Evolutionary conservation across 2,888 invertebrate species (phyloP), one percentile per base, ranked within the genome.

Genomic region (Hirtodrosophila alboralis): DNA sequence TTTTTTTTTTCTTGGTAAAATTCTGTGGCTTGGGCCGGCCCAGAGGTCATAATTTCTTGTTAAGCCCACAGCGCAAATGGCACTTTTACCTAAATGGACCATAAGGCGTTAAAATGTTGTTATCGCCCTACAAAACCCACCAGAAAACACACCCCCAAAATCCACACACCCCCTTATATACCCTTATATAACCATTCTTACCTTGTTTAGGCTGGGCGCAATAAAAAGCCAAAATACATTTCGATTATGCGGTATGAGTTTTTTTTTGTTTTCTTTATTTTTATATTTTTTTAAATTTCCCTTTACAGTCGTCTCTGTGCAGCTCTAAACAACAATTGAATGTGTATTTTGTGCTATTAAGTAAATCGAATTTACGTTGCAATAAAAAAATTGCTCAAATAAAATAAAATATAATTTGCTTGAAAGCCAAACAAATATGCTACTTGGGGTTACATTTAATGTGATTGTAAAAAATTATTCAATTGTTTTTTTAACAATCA

Each of bases 61-160:
- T 88, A 88, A 88, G 84, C 87, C 70, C 57, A 37, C 52, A 79
- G 80, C 77, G 78, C 87, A 88, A 88, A 88, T 88, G 88, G 74
- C 86, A 88, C 85, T 88, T 88, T 84, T 78, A 69, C 79, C 77
- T 84, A 87, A 87, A 87, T 88, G 87, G 85, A 76, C 88, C 76
- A 88, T 88, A 87, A 84, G 88, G 84, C 88, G 85, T 84, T 84
- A 78, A 81, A 84, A 81, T 81, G 85, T 63, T 81, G 83, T 84
- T 84, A 81, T 81, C 71, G 74, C 63, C 57, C 58, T 43, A 13
- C 43, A 45, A 34, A 33, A 10, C 28, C 33, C 13, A 33, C 12
- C 4, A 27, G 31, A 30, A 47, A 2, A 18, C 28, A 43, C 37
- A 53, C 27, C 36, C 47, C 36, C 6, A 8, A 45, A 36, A 30